phyloP scores from a whole-genome alignment of 2,888 invertebrate species.

The Drosophila putrida region DNA sequence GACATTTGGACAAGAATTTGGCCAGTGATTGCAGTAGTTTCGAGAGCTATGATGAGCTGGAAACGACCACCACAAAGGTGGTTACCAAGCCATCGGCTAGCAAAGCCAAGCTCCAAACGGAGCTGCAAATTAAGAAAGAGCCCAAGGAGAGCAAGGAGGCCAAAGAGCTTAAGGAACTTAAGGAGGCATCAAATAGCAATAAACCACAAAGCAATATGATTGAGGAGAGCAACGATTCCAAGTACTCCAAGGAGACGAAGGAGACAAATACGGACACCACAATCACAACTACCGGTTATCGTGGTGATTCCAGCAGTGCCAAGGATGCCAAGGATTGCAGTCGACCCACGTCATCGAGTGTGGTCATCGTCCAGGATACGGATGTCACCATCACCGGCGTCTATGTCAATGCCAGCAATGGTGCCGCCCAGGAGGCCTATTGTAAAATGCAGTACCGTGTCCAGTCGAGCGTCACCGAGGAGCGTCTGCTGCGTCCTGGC shows the following conservation, averaged over 20 bases:
- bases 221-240: slow-evolving; percentile 83
- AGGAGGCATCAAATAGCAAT: slow-evolving; percentile 25
- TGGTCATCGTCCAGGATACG: slow-evolving; percentile 94
- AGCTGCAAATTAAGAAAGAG: slow-evolving; percentile 45
- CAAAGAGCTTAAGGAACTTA: slow-evolving; percentile 37
- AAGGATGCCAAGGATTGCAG: slow-evolving; percentile 83
- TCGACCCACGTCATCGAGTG: slow-evolving; percentile 86
- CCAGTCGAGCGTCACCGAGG: slow-evolving; percentile 94
- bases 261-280: slow-evolving; percentile 83
- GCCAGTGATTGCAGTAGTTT: slow-evolving; percentile 84
- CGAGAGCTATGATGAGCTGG: slow-evolving; percentile 83
- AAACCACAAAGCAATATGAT: slow-evolving; percentile 71
- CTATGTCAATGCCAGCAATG: slow-evolving; percentile 91
- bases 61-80: slow-evolving; percentile 10
- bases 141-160: slow-evolving; percentile 47
- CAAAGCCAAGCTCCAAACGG: slow-evolving; percentile 9
- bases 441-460: slow-evolving; percentile 96
- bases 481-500: slow-evolving; percentile 89
- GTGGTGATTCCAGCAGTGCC: slow-evolving; percentile 77
- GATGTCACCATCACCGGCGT: slow-evolving; percentile 95
- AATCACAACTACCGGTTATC: slow-evolving; percentile 76
- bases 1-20: slow-evolving; percentile 84
- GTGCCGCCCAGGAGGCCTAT: slow-evolving; percentile 92
- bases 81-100: slow-evolving; percentile 2
- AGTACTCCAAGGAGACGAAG: slow-evolving; percentile 83